These are phyloP conservation scores for Leistus spinibarbis DNA, from an alignment of 2,888 invertebrate genomes.

Conservation along the genomic window DNA sequence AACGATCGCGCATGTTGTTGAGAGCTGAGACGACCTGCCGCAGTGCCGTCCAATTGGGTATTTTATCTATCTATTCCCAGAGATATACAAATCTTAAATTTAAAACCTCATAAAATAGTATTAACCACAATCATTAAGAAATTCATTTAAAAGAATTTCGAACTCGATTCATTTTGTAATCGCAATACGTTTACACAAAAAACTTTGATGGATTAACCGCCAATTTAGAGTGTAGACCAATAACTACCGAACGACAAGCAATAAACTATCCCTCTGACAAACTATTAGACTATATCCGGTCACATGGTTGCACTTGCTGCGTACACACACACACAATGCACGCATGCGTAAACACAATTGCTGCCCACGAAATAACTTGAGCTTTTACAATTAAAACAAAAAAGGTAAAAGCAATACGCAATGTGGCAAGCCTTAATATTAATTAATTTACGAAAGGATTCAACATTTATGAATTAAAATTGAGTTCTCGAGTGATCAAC, in stretches of 20 bases:
- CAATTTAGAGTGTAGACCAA: constrained; percentile 24
- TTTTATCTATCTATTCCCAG: no score
- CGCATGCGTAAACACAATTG: neutral
- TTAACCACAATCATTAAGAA: no score
- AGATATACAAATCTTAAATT: neutral
- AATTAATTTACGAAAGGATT: no score
- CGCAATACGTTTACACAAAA: neutral
- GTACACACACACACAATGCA: constrained; percentile 1
- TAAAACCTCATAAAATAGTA: no score
- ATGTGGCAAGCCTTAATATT: no score
- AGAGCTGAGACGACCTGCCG: neutral
- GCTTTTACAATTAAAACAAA: neutral
- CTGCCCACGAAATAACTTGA: neutral
- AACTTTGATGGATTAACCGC: neutral
- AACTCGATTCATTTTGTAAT: neutral
- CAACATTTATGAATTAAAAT: no score
- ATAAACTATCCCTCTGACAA: constrained; percentile 16
- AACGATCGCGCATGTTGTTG: neutral
- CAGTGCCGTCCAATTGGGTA: neutral
- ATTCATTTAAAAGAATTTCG: neutral
- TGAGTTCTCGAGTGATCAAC: no score
- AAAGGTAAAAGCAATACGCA: no score
- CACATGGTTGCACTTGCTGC: constrained; percentile 22
- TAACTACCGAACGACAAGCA: constrained; percentile 18
- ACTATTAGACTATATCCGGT: constrained; percentile 19